phyloP scores from a whole-genome alignment of 2,113 vertebrate genomes.

The Casuarius casuarius region DNA sequence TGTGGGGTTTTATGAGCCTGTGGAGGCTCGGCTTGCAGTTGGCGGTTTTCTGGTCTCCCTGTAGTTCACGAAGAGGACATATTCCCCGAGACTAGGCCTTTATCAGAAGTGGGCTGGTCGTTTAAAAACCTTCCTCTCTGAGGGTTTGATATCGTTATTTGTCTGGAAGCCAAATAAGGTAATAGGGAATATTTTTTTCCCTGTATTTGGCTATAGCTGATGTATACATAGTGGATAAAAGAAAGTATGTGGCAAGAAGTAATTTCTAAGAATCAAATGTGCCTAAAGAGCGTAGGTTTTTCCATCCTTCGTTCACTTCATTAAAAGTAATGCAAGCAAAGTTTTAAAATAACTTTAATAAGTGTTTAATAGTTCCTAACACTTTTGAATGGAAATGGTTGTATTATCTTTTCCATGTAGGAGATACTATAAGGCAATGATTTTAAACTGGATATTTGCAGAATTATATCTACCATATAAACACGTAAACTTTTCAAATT shows the following conservation, averaged over 20 bases:
- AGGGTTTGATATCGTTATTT: slow-evolving; percentile 19
- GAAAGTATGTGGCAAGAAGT: slow-evolving; percentile 34
- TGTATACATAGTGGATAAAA: slow-evolving; percentile 57
- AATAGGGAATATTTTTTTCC: neutral
- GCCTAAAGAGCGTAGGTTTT: slow-evolving; percentile 12
- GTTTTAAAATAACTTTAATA: slow-evolving; percentile 71
- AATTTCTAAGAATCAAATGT: slow-evolving; percentile 62
- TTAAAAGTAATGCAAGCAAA: slow-evolving; percentile 60
- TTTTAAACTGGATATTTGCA: slow-evolving; percentile 24
- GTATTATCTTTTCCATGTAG: slow-evolving; percentile 57
- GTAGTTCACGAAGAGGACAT: slow-evolving; percentile 5
- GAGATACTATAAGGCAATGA: neutral
- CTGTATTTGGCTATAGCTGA: slow-evolving; percentile 24
- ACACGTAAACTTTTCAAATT: neutral
- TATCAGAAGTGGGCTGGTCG: neutral
- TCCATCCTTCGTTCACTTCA: slow-evolving; percentile 58
- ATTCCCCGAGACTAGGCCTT: neutral
- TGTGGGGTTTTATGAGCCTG: neutral
- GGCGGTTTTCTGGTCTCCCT: slow-evolving; percentile 34
- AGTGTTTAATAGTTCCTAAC: slow-evolving; percentile 66
- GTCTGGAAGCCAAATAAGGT: slow-evolving; percentile 14
- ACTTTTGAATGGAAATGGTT: slow-evolving; percentile 59
- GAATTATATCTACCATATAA: neutral
- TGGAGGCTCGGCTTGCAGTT: neutral
- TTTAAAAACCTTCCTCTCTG: slow-evolving; percentile 31